Base-by-base conservation (phyloP, 2,113 vertebrate genomes). In the Mugil cephalus region DNA sequence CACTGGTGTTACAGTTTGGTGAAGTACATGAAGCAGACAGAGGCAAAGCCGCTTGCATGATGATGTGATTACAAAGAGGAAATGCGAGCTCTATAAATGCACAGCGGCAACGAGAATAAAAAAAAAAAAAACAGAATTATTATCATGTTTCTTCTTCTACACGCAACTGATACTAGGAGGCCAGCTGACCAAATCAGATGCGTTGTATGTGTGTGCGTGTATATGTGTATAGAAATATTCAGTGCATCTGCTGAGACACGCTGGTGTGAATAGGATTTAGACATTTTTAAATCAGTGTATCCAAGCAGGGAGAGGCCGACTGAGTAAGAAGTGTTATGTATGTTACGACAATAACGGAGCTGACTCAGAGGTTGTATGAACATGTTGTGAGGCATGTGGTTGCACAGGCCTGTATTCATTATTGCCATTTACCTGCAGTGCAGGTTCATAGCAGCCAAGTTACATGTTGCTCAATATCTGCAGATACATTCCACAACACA, bases 11-110 rank as follows among this genome's bases (percentile, higher is more conserved):
- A 38, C 17, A 19, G 34, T 24, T 2, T 24, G 38, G 59, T 72
- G 34, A 14, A 36, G 15, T 8, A 30, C 34, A 51, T 61, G 45
- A 54, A 36, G 34, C 17, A 6, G 11, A 46, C 40, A 8, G 34
- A 84, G 72, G 54, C 74, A 80, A 56, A 19, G 55, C 17, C 71
- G 46, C 65, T 34, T 9, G 24, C 13, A 18, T 6, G 34, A 69
- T 46, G 69, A 80, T 12, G 11, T 52, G 10, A 38, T 1, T 4
- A 10, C 24, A 14, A 38, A 19, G 13, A 34, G 9, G 10, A 48
- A 15, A 38, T 7, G 6, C 19, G 10, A 43, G 35, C 10, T 48
- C 0, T 15, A 30, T 10, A 46, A 43, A 52, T 10, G 39, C 21
- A 35, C 8, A 12, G 21, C 8, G n/a, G 14, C 14, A 11, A 24